Base-by-base conservation (phyloP, 2,888 invertebrate species). In the Cheilosia urbana region DNA sequence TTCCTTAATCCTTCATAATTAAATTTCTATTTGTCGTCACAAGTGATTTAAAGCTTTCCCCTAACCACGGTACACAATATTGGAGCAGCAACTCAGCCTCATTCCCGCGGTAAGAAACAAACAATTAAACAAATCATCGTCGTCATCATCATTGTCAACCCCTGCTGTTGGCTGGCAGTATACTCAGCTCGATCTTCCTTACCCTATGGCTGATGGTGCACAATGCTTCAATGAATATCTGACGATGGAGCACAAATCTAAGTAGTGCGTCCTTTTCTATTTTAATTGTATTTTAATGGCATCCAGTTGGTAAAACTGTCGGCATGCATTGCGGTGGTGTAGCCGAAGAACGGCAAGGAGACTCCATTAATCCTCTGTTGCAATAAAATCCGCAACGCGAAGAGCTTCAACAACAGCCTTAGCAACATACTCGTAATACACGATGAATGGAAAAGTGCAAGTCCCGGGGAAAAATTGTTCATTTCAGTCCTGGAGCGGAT, bases 261-360 rank as follows among this genome's bases (percentile, higher is more conserved):
- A 83, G 78, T 73, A 47, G 57, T 66, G 78, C 24, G 71, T 73
- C 42, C 57, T 68, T 73, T 57, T 47, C 49, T 58, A 5, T 57
- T 83, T 63, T 83, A 83, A 83, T 83, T 83, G 83, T 73, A 73
- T 78, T 83, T 83, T 83, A 83, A 83, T 83, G 69, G 78, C 78
- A 78, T 82, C 71, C 77, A 82, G 83, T 78, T 62, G 55, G 58
- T 66, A 24, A 55, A 77, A 78, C 53, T 55, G 77, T 68, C 57
- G 72, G 55, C 77, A 58, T 77, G 60, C 55, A 72, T 63, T 49
- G 65, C 53, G 65, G 13, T 19, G 37, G 60, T 42, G 58, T 27
- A 27, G 51, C 37, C 40, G 2, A 27, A 57, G 47, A 55, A 27
- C 42, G 57, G 49, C 34, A 53, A 24, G 58, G 51, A 60, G 72